Base-by-base conservation (phyloP, 2,888 invertebrate species). In the Rhamnusium bicolor region DNA sequence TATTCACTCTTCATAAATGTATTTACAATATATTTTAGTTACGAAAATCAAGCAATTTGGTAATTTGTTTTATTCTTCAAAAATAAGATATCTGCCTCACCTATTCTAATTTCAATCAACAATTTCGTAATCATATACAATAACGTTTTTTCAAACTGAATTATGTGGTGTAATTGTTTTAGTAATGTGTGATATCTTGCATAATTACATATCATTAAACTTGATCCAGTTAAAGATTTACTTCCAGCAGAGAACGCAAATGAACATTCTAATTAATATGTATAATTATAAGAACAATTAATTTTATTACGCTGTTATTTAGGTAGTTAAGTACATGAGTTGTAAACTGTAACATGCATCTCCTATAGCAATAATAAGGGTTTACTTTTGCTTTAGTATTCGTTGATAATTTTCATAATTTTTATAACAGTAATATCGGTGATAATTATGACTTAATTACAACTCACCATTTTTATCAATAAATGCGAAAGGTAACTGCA, bases 151-250 rank as follows among this genome's bases (percentile, higher is more conserved):
- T 32, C 1, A 18, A 32, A 32, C 32, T 32, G 10, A 32, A 58
- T 5, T 16, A 51, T 27, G 8, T 51, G 27, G 10, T 7, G 29
- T 65, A 65, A 53, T 53, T 53, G n/a, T 29, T n/a, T 16, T 16
- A 65, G 3, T 16, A 24, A 14, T 51, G 8, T 53, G 53, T 65
- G 53, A 32, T 65, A 63, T 8, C 19, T 63, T 63, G n/a, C 40
- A 29, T 19, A 65, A 65, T 29, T 29, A n/a, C n/a, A 51, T 19
- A 18, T 27, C n/a, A 53, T 24, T 65, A 51, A 65, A 65, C 65
- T 65, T 65, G 65, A 65, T 65, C 65, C 19, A 40, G n/a, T 65
- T 65, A 65, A 32, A 62, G 14, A 63, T 16, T 63, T 27, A 51
- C 46, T 49, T 63, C 63, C 51, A 63, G 24, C 8, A 8, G 24